Base-by-base conservation (phyloP, 23 tunicate species). In the Corella eumyota region DNA sequence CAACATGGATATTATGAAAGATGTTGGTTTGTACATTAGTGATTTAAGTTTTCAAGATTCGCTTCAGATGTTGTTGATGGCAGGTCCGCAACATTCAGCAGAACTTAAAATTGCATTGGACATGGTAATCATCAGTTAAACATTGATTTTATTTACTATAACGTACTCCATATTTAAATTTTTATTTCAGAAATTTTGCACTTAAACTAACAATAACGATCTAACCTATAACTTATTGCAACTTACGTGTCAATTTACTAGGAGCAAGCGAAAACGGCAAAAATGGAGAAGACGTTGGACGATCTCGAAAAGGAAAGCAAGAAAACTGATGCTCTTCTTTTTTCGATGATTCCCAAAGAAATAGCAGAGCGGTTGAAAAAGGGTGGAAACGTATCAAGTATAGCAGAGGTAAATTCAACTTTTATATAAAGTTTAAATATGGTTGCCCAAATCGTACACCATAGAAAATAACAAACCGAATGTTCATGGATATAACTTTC, bases 371-470 rank as follows among this genome's bases (percentile, higher is more conserved):
- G 71, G 40, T n/a, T 66, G 40, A 66, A 66, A 60, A 55, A 69
- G 45, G 74, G 64, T 34, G 64, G 22, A 9, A 56, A 28, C 28
- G 61, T 32, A 2, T 27, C 22, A 2, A 69, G 35, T 54, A 56
- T 69, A 4, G 74, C 74, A 1, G 74, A 69, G 46, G 74, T 68
- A 30, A 65, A n/a, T n/a, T n/a, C n/a, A n/a, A n/a, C n/a, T n/a
- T n/a, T n/a, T n/a, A n/a, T n/a, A n/a, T n/a, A n/a, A n/a, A n/a
- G n/a, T n/a, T n/a, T n/a, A n/a, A n/a, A n/a, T n/a, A n/a, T n/a
- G n/a, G n/a, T n/a, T n/a, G n/a, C n/a, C n/a, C n/a, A n/a, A n/a
- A n/a, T n/a, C n/a, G n/a, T n/a, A n/a, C n/a, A n/a, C n/a, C n/a
- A n/a, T n/a, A n/a, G n/a, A n/a, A n/a, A n/a, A n/a, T n/a, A n/a